Evolutionary conservation across 2,888 invertebrate genomes (phyloP).

Genomic region (Rugalucina vietnamica): DNA sequence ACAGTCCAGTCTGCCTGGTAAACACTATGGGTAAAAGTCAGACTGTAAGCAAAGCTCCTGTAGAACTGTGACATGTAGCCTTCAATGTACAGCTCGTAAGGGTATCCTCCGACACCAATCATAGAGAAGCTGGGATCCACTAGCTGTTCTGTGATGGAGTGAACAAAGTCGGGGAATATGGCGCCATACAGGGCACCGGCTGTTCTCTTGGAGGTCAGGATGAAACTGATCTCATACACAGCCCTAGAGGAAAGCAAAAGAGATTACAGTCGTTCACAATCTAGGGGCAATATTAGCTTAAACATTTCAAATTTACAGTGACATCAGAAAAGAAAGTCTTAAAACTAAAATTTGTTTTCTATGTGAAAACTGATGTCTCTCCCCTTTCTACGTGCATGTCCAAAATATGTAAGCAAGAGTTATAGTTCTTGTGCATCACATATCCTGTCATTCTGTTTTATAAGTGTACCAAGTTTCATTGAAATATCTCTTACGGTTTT

Average conservation of each 20-base stretch:
- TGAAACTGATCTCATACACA: constrained; percentile 48
- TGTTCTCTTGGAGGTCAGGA: constrained; percentile 15
- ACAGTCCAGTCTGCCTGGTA: constrained; percentile 45
- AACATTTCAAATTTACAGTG: too few species aligned
- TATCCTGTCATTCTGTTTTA: too few species aligned
- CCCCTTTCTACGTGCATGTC: too few species aligned
- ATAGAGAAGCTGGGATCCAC: constrained; percentile 25
- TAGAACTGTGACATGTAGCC: constrained; percentile 24
- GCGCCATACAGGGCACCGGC: background rate
- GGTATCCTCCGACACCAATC: constrained; percentile 22
- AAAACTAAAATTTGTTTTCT: too few species aligned
- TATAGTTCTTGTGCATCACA: too few species aligned
- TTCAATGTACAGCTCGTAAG: constrained; percentile 51
- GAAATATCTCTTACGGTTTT: too few species aligned
- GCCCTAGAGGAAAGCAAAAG: constrained; percentile 34
- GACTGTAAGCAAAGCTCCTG: constrained; percentile 39
- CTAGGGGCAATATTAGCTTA: too few species aligned
- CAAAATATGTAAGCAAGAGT: too few species aligned
- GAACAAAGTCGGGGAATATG: constrained; percentile 57
- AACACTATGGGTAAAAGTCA: constrained; percentile 33
- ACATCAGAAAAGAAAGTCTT: too few species aligned
- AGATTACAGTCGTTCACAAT: too few species aligned
- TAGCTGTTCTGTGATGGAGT: constrained; percentile 46
- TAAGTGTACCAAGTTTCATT: too few species aligned
- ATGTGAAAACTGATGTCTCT: too few species aligned